phyloP scores from a whole-genome alignment of 2,113 vertebrate genomes.

The Ancistrus triradiatus region DNA sequence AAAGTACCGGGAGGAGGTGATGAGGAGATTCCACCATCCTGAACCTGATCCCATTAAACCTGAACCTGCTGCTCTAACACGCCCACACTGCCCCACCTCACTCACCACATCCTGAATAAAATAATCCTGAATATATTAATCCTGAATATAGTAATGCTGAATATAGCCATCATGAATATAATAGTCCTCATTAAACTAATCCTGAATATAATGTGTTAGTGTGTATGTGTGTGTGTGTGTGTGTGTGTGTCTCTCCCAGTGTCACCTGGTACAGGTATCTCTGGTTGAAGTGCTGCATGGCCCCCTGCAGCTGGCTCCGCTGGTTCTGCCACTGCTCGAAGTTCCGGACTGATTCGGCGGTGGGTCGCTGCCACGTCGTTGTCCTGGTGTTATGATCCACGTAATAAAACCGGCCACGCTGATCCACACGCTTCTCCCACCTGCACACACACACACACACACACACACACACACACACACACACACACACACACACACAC shows the following conservation, averaged over 20 bases:
- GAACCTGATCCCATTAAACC: too few relatives aligned
- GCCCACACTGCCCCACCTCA: too few relatives aligned
- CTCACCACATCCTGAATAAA: too few relatives aligned
- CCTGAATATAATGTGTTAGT: too few relatives aligned
- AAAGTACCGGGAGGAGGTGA: conserved; percentile 4
- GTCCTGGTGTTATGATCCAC: conserved; percentile 98
- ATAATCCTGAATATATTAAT: too few relatives aligned
- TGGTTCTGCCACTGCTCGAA: conserved; percentile 98
- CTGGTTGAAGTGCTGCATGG: conserved; percentile 98
- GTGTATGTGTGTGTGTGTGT: conserved; percentile 32
- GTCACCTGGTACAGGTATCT: conserved; percentile 96
- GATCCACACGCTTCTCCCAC: conserved; percentile 96
- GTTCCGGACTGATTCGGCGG: conserved; percentile 87
- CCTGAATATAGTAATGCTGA: too few relatives aligned
- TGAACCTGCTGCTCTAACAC: too few relatives aligned
- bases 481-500: neutral
- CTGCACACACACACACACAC: conserved; percentile 58
- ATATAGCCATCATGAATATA: too few relatives aligned
- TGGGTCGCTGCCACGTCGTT: conserved; percentile 96
- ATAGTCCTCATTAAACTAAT: too few relatives aligned
- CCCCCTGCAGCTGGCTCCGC: conserved; percentile 90
- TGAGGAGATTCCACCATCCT: too few relatives aligned
- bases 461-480: conserved; percentile 18
- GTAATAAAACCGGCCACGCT: conserved; percentile 89
- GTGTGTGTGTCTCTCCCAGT: neutral